phyloP scores from a whole-genome alignment of 1,140 invertebrate species.

The Semibalanus balanoides region DNA sequence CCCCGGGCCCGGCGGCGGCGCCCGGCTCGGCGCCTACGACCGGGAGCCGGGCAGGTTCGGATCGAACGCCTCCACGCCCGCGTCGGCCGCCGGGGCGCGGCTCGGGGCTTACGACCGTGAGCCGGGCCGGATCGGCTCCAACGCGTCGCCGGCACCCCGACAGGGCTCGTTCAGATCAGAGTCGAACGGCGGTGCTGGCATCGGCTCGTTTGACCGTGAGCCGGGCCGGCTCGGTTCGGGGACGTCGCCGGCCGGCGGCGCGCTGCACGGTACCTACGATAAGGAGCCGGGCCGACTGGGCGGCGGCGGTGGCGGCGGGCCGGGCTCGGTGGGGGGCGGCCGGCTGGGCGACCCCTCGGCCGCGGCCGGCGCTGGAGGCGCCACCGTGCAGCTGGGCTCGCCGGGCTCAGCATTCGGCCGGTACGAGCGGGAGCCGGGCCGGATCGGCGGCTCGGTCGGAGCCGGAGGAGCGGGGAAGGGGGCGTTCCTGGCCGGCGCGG shows the following conservation, averaged over 20 bases:
- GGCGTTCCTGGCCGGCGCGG: background rate
- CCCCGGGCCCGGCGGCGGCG: background rate
- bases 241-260: background rate
- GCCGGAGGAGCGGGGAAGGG: background rate
- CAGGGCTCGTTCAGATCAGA: background rate
- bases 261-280: background rate
- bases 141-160: background rate
- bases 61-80: background rate
- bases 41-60: background rate
- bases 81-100: background rate
- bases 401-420: background rate
- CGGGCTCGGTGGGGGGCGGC: background rate
- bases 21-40: background rate
- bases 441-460: conserved; percentile 7
- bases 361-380: background rate
- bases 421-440: background rate
- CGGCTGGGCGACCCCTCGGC: background rate
- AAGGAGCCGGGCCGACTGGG: background rate
- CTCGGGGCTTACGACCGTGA: background rate
- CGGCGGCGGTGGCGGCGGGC: conserved; percentile 11
- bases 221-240: background rate
- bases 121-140: background rate
- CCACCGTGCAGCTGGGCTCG: background rate
- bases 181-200: background rate
- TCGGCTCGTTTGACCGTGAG: background rate